Evolutionary conservation across 2,888 invertebrate species (phyloP).

Genomic region (Leptogaster cylindrica): DNA sequence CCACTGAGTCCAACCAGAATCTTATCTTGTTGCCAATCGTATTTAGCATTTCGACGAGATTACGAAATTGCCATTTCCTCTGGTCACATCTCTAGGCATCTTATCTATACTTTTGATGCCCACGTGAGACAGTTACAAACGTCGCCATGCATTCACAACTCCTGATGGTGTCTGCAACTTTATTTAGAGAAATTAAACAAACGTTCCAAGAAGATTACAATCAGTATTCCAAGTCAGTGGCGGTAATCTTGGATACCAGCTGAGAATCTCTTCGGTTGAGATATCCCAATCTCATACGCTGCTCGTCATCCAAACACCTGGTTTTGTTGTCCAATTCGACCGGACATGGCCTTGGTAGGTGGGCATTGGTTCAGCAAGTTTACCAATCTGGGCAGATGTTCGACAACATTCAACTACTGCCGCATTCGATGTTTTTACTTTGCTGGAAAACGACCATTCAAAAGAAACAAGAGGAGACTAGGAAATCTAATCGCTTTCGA

Average conservation of each 20-base stretch:
- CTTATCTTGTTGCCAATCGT: constrained; percentile 34
- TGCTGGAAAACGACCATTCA: constrained; percentile 36
- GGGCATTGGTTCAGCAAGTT: constrained; percentile 38
- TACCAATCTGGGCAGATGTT: constrained; percentile 38
- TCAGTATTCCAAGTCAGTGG: constrained; percentile 33
- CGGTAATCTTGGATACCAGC: not conserved
- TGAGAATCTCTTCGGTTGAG: not conserved
- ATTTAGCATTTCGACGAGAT: constrained; percentile 35
- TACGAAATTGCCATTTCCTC: constrained; percentile 34
- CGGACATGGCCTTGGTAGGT: constrained; percentile 41
- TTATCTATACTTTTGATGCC: constrained; percentile 34
- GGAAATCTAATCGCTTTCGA: constrained; percentile 13
- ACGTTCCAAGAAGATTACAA: constrained; percentile 14
- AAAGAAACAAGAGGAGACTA: constrained; percentile 15
- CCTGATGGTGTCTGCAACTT: constrained; percentile 16
- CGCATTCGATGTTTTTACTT: constrained; percentile 26
- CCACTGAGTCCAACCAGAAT: constrained; percentile 18
- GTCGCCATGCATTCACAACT: not conserved
- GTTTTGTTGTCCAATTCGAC: not conserved
- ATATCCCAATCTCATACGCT: constrained; percentile 19
- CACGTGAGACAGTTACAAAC: constrained; percentile 14
- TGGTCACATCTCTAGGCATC: constrained; percentile 10
- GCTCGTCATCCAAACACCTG: too few relatives aligned
- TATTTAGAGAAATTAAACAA: not conserved
- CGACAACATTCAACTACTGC: constrained; percentile 43